A percentile compares a stretch with the other conserved stretches of the same genome.
These are phyloP conservation scores for Drosophila pachea DNA, from an alignment of 1,140 invertebrate species.

Conservation along the genomic window DNA sequence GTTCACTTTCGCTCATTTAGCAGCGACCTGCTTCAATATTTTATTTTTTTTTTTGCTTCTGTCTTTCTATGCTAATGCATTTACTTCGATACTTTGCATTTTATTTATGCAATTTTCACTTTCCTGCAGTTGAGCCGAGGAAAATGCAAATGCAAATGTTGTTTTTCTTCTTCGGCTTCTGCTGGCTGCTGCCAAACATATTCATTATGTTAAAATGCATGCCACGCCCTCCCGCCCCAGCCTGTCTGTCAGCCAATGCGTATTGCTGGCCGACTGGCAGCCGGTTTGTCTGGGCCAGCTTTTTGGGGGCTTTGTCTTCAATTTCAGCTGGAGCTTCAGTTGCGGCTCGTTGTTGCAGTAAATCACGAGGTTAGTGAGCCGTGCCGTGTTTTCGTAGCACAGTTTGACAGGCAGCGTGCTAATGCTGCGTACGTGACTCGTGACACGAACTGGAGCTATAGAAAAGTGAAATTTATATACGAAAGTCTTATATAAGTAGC, in stretches of 20 bases:
- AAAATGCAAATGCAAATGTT: conserved; percentile 66
- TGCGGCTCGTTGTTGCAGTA: conserved; percentile 42
- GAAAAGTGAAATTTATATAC: neutral
- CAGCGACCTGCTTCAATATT: conserved; percentile 43
- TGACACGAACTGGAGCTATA: neutral
- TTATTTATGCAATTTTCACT: conserved; percentile 75
- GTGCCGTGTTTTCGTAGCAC: conserved; percentile 33
- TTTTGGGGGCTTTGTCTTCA: conserved; percentile 2
- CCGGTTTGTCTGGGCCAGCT: conserved; percentile 46
- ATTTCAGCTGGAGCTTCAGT: conserved; percentile 3
- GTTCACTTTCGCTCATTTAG: conserved; percentile 59
- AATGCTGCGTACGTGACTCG: neutral
- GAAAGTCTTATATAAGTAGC: no score
- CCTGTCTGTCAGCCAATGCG: conserved; percentile 26
- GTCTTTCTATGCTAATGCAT: no score
- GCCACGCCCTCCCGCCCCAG: conserved; percentile 53
- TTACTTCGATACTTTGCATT: conserved; percentile 20
- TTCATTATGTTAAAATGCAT: conserved; percentile 69
- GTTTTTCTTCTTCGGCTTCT: conserved; percentile 13
- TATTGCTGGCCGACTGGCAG: conserved; percentile 24
- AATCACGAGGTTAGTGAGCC: conserved; percentile 75
- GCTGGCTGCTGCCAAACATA: conserved; percentile 35
- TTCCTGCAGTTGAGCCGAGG: conserved; percentile 44
- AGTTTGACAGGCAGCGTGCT: conserved; percentile 36
- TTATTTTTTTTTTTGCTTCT: conserved; percentile 9